Conservation (phyloP, 92 coral and sea anemone genomes). For the Epizoanthus illoricatus region DNA sequence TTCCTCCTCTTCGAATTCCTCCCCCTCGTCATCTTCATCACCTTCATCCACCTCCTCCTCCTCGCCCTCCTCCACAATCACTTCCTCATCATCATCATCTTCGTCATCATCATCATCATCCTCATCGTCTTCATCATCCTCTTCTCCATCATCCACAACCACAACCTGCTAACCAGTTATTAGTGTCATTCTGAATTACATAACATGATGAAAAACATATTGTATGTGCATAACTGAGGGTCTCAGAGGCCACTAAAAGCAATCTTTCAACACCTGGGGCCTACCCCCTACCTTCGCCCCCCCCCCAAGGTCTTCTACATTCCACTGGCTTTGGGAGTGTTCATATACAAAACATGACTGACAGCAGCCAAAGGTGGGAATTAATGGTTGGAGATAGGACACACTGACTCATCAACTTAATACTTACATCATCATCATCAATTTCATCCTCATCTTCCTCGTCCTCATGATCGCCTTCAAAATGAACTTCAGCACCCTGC, state of each 20-base stretch:
- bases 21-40: constrained; percentile 29
- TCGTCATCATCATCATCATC: constrained; percentile 29
- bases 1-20: constrained; percentile 27
- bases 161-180: constrained; percentile 29
- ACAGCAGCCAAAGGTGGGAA: too few relatives aligned
- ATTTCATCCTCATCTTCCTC: constrained; percentile 33
- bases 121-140: constrained; percentile 11
- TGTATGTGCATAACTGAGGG: too few relatives aligned
- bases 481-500: constrained; percentile 36
- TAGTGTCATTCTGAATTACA: neutral
- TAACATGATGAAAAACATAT: too few relatives aligned
- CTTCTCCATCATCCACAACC: constrained; percentile 10
- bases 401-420: neutral
- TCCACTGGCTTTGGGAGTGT: too few relatives aligned
- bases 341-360: too few relatives aligned
- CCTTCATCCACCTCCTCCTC: constrained; percentile 36
- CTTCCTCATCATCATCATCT: constrained; percentile 33
- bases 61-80: constrained; percentile 38
- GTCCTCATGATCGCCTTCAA: constrained; percentile 33
- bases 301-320: too few relatives aligned
- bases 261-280: too few relatives aligned
- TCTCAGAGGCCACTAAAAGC: too few relatives aligned
- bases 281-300: too few relatives aligned
- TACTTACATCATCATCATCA: constrained; percentile 37
- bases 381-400: too few relatives aligned